A percentile compares a stretch with the other conserved stretches of the same genome.
Evolutionary conservation across 1,140 invertebrate genomes (phyloP).

Genomic region (Meloidogyne floridensis): DNA sequence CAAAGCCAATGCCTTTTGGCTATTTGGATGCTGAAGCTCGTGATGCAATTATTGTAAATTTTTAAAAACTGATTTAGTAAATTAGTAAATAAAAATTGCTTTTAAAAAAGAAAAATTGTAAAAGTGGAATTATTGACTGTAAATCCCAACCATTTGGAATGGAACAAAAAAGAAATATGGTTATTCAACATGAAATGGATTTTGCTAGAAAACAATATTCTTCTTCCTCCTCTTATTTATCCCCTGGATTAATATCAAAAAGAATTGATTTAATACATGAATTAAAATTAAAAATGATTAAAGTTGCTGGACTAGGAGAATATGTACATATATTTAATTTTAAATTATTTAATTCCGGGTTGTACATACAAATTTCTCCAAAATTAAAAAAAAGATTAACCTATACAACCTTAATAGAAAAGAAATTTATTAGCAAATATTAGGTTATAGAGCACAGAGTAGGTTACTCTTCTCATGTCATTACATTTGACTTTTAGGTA

Average conservation of each 20-base stretch:
- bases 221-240: conserved; percentile 27
- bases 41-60: conserved; percentile 28
- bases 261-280: conserved; percentile 53
- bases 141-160: conserved; percentile 37
- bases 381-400: too few relatives aligned
- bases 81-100: too few relatives aligned
- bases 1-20: conserved; percentile 31
- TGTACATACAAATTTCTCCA: too few relatives aligned
- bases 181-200: conserved; percentile 46
- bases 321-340: too few relatives aligned
- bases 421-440: too few relatives aligned
- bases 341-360: too few relatives aligned
- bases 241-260: conserved; percentile 33
- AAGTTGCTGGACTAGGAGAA: conserved; percentile 47
- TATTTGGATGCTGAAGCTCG: conserved; percentile 38
- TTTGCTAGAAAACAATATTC: conserved; percentile 32
- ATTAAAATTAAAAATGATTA: conserved; percentile 39
- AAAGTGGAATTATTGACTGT: conserved; percentile 42
- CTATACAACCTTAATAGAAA: too few relatives aligned
- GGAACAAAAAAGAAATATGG: conserved; percentile 34
- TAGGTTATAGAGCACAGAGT: too few relatives aligned
- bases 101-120: conserved; percentile 43
- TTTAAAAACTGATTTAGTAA: background rate
- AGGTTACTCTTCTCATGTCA: too few relatives aligned
- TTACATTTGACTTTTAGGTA: too few relatives aligned